These are phyloP conservation scores for Anseranas semipalmata DNA, from an alignment of 2,113 vertebrate species.

Conservation along the genomic window DNA sequence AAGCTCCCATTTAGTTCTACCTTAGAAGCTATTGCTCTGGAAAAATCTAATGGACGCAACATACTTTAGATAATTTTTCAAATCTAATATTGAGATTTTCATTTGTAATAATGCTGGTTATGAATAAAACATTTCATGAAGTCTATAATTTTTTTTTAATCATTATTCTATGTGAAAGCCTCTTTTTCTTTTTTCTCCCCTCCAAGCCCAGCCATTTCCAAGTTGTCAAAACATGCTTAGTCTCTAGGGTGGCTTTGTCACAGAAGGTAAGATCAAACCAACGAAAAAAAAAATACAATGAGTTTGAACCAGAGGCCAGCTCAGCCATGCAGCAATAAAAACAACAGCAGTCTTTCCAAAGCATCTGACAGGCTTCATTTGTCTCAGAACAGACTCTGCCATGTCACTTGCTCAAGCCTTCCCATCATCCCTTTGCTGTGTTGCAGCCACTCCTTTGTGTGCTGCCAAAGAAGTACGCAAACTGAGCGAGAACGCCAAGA, in stretches of 20 bases:
- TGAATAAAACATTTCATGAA: slow-evolving; percentile 43
- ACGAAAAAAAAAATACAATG: slow-evolving; percentile 65
- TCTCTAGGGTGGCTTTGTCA: slow-evolving; percentile 79
- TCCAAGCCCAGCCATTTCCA: slow-evolving; percentile 23
- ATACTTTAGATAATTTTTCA: background rate
- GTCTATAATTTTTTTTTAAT: background rate
- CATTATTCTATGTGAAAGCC: background rate
- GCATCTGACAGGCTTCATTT: slow-evolving; percentile 79
- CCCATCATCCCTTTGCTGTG: slow-evolving; percentile 56
- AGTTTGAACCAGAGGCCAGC: slow-evolving; percentile 71
- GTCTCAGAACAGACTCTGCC: slow-evolving; percentile 69
- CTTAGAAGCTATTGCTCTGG: background rate
- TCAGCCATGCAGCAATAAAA: slow-evolving; percentile 71
- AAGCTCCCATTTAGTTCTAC: background rate
- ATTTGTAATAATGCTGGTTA: background rate
- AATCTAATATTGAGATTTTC: slow-evolving; percentile 46
- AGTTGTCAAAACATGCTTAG: slow-evolving; percentile 53
- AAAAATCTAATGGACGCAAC: background rate
- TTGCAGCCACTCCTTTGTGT: slow-evolving; percentile 40
- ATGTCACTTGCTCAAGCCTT: slow-evolving; percentile 69
- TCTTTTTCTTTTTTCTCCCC: background rate
- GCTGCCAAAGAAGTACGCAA: slow-evolving; percentile 7
- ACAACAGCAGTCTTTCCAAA: slow-evolving; percentile 69
- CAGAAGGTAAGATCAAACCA: slow-evolving; percentile 79
- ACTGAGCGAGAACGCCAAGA: slow-evolving; percentile 35